phyloP scores from a whole-genome alignment of 2,888 invertebrate species.

The Lordiphosa fenestrarum region DNA sequence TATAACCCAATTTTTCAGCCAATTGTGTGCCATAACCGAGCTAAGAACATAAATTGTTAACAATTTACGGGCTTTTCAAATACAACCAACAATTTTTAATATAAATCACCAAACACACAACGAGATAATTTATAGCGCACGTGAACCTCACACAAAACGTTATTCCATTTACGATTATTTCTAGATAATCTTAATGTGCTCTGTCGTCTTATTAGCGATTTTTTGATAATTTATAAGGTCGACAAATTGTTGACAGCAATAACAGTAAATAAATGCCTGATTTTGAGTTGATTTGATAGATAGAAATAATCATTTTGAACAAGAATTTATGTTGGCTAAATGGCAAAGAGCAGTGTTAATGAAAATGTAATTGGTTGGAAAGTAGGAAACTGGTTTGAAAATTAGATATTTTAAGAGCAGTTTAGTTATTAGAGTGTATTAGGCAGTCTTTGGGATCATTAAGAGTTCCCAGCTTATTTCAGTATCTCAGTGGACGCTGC shows the following conservation, averaged over 20 bases:
- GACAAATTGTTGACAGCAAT: constrained; percentile 31
- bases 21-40: constrained; percentile 46
- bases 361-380: no score
- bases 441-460: no score
- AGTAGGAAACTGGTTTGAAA: no score
- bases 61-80: constrained; percentile 20
- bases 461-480: no score
- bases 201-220: constrained; percentile 40
- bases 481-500: no score
- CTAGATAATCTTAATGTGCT: constrained; percentile 54
- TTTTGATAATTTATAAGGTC: constrained; percentile 54
- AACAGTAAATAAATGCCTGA: constrained; percentile 42
- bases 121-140: constrained; percentile 43
- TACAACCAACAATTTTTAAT: constrained; percentile 10
- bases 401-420: no score
- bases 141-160: no score
- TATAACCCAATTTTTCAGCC: constrained; percentile 35
- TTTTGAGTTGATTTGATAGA: constrained; percentile 40
- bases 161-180: constrained; percentile 36
- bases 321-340: not conserved
- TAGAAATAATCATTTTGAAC: constrained; percentile 7
- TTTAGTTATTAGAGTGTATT: no score
- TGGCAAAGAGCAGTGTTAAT: no score
- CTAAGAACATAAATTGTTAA: not conserved
- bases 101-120: constrained; percentile 11